phyloP scores from a whole-genome alignment of 2,888 invertebrate species.

The Drosophila kuntzei region DNA sequence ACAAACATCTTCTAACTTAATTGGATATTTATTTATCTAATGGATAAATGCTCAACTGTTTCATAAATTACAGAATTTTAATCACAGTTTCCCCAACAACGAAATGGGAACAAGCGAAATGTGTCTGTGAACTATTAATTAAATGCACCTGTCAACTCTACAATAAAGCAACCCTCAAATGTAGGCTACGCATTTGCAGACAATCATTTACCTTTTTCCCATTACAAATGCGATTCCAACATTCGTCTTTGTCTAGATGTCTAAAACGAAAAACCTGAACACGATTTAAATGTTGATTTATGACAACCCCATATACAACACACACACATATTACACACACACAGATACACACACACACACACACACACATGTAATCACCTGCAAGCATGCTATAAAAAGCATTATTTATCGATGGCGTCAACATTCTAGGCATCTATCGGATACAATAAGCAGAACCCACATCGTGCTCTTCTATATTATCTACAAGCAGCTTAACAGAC shows the following conservation, averaged over 20 bases:
- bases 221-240: constrained; percentile 1
- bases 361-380: constrained; percentile 39
- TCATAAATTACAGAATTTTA: constrained; percentile 2
- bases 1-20: no score
- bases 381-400: constrained; percentile 44
- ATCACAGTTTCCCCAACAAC: constrained; percentile 1
- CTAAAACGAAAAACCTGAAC: constrained; percentile 43
- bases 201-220: constrained; percentile 14
- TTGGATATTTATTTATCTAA: no score
- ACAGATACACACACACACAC: constrained; percentile 34
- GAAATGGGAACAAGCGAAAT: not conserved
- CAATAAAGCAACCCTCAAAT: not conserved
- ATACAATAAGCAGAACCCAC: constrained; percentile 23
- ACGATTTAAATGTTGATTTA: constrained; percentile 74
- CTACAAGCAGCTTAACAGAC: constrained; percentile 40
- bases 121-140: constrained; percentile 31
- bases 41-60: not conserved
- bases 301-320: constrained; percentile 48
- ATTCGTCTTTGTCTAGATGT: constrained; percentile 53
- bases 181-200: not conserved
- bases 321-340: constrained; percentile 25
- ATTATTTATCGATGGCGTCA: constrained; percentile 73
- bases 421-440: constrained; percentile 28
- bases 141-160: constrained; percentile 11
- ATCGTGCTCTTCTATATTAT: constrained; percentile 20